These are phyloP conservation scores for Pristionchus mayeri DNA, from an alignment of 2,888 invertebrate species.

Conservation along the genomic window DNA sequence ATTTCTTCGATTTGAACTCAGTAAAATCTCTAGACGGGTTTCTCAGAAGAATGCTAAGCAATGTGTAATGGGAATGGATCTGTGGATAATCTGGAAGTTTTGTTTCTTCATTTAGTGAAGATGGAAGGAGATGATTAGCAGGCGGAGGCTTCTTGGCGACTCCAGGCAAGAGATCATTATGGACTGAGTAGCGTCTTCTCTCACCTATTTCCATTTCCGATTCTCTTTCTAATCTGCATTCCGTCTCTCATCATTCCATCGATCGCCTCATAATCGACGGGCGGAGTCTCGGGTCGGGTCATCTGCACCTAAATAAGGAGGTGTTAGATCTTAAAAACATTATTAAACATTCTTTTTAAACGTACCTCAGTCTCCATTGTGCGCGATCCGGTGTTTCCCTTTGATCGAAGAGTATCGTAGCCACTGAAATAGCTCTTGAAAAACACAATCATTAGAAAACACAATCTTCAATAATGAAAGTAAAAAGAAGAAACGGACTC, in stretches of 20 bases:
- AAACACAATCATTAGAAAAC: neutral
- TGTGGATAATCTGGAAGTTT: neutral
- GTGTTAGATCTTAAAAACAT: neutral
- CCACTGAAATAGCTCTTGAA: slow-evolving; percentile 4
- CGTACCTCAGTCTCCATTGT: slow-evolving; percentile 62
- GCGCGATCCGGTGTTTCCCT: slow-evolving; percentile 50
- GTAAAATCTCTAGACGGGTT: slow-evolving; percentile 19
- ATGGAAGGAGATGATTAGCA: slow-evolving; percentile 20
- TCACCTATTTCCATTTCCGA: slow-evolving; percentile 29
- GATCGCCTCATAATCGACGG: slow-evolving; percentile 71
- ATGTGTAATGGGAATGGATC: neutral
- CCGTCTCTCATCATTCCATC: slow-evolving; percentile 44
- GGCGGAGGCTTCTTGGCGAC: slow-evolving; percentile 26
- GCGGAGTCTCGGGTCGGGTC: slow-evolving; percentile 72
- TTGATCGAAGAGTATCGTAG: slow-evolving; percentile 43
- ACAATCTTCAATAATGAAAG: neutral
- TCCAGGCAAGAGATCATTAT: neutral
- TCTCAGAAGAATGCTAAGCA: neutral
- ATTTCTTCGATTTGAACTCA: neutral
- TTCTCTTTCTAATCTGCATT: slow-evolving; percentile 39
- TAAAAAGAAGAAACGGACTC: neutral
- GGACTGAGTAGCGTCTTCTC: neutral
- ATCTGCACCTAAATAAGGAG: slow-evolving; percentile 50
- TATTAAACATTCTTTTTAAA: neutral
- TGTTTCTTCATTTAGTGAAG: neutral